phyloP scores from a whole-genome alignment of 1,140 invertebrate genomes.

The Steinernema feltiae region DNA sequence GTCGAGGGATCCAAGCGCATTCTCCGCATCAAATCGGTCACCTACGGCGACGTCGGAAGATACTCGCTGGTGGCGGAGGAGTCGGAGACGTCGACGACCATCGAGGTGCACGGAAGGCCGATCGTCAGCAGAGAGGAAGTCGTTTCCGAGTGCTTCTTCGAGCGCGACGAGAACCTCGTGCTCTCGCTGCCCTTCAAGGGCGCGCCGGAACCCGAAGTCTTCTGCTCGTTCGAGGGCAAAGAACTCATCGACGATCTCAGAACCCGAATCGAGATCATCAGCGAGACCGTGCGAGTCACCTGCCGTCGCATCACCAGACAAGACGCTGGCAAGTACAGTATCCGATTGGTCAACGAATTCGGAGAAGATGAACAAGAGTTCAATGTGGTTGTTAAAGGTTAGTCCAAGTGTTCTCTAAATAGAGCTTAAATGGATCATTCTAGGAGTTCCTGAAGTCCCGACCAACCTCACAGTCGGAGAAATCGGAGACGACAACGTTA shows the following conservation, averaged over 20 bases:
- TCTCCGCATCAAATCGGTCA: conserved; percentile 33
- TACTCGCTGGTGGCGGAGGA: conserved; percentile 40
- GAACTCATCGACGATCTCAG: conserved; percentile 37
- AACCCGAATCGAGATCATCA: conserved; percentile 45
- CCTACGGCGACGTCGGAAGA: conserved; percentile 34
- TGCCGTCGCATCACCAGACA: conserved; percentile 56
- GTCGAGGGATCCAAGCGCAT: not conserved
- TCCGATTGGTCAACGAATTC: conserved; percentile 84
- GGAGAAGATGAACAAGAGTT: conserved; percentile 77
- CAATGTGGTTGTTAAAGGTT: conserved; percentile 27
- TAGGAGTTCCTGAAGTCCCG: conserved; percentile 75
- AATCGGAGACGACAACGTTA: conserved; percentile 93
- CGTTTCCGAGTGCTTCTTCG: not conserved
- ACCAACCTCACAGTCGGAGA: conserved; percentile 83
- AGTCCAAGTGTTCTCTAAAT: not conserved
- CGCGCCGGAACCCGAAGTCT: conserved; percentile 47
- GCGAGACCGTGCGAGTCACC: conserved; percentile 34
- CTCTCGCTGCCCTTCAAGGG: conserved; percentile 25
- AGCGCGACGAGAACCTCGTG: conserved; percentile 37
- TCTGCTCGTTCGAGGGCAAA: conserved; percentile 43
- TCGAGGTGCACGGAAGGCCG: not conserved
- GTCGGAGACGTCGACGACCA: conserved; percentile 42
- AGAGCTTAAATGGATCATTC: not conserved
- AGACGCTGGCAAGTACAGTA: conserved; percentile 77
- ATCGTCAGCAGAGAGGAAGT: not conserved